Percentiles rank a stretch among this genome's conserved stretches.
Conservation (phyloP, 2,888 invertebrate species). For the Idaea dimidiata region DNA sequence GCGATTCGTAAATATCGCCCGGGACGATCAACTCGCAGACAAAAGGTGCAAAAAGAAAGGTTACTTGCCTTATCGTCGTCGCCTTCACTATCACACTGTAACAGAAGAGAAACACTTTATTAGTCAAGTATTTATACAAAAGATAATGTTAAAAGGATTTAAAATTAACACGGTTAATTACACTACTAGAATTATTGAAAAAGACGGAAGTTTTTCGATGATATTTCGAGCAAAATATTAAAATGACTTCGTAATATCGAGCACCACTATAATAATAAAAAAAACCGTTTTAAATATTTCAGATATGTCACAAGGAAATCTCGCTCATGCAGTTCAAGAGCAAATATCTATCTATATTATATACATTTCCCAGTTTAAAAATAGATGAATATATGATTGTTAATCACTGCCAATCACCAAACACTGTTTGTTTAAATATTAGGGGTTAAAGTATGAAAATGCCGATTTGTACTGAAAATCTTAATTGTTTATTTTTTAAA, state of each 20-base stretch:
- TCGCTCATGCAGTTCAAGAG: neutral
- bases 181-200: too few relatives aligned
- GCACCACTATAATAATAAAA: too few relatives aligned
- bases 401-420: neutral
- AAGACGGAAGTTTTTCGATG: too few relatives aligned
- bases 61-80: conserved; percentile 93
- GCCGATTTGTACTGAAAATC: too few relatives aligned
- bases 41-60: conserved; percentile 38
- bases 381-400: neutral
- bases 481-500: too few relatives aligned
- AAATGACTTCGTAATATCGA: too few relatives aligned
- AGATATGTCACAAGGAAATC: too few relatives aligned
- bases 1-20: conserved; percentile 54
- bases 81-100: conserved; percentile 96
- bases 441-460: too few relatives aligned
- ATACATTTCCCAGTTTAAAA: neutral
- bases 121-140: conserved; percentile 17
- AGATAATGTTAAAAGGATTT: neutral
- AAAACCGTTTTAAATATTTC: too few relatives aligned
- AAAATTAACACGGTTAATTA: too few relatives aligned
- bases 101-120: conserved; percentile 71
- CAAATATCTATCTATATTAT: neutral
- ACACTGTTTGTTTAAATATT: neutral
- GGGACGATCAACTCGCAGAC: neutral
- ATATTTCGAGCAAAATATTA: too few relatives aligned